Conservation (phyloP, 1,140 invertebrate genomes). For the Amphibalanus amphitrite region DNA sequence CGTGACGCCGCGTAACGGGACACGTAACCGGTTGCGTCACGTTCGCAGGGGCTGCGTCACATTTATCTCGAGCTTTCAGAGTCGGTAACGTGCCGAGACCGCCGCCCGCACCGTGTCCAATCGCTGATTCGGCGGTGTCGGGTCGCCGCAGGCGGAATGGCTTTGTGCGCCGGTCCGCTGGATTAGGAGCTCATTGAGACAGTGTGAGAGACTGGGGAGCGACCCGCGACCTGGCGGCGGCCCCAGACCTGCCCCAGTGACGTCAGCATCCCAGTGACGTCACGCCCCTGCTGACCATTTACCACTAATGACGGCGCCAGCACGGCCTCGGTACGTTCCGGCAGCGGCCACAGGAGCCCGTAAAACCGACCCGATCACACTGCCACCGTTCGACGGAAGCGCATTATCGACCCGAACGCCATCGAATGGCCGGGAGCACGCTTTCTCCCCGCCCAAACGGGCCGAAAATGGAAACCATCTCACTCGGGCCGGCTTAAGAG, state of each 20-base stretch:
- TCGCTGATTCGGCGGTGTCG: neutral
- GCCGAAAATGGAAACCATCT: too few species aligned
- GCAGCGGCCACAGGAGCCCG: too few species aligned
- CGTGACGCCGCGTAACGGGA: neutral
- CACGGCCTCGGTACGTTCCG: too few species aligned
- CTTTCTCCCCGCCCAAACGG: neutral
- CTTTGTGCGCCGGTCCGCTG: neutral
- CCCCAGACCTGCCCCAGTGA: neutral
- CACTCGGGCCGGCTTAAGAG: too few species aligned
- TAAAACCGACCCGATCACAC: neutral
- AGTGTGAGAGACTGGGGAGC: too few species aligned
- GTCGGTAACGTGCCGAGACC: neutral
- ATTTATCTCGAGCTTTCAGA: neutral
- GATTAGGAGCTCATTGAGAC: neutral
- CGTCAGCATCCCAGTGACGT: too few species aligned
- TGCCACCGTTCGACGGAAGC: neutral
- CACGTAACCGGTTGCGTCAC: neutral
- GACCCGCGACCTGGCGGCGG: neutral
- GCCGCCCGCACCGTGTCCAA: neutral
- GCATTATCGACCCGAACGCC: neutral
- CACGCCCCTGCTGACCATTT: neutral
- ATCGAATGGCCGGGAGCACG: neutral
- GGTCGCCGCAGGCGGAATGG: too few species aligned
- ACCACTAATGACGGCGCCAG: neutral
- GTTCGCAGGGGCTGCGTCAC: neutral